Evolutionary conservation across 2,797 vertebrate genomes (phyloP).

Genomic region (Delichon dasypus): DNA sequence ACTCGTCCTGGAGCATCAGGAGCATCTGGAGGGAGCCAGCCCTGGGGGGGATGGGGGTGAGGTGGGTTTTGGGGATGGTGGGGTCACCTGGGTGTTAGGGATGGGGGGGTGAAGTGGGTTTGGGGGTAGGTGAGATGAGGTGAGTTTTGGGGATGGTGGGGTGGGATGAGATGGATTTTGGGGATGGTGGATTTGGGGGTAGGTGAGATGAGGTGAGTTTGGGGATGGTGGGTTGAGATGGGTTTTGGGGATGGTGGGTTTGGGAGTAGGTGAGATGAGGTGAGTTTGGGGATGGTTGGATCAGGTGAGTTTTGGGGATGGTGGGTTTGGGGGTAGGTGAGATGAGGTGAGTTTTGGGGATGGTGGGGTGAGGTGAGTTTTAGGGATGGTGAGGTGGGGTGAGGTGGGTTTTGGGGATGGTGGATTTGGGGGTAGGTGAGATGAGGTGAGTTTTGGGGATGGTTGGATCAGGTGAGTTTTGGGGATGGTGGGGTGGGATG

Average conservation of each 20-base stretch:
- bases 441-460: too few relatives aligned
- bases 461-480: too few relatives aligned
- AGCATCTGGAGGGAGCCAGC: accelerated
- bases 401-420: too few relatives aligned
- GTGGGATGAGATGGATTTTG: background rate
- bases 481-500: too few relatives aligned
- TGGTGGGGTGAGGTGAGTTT: background rate
- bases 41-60: background rate
- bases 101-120: too few relatives aligned
- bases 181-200: background rate
- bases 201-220: too few relatives aligned
- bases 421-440: too few relatives aligned
- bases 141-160: too few relatives aligned
- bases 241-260: too few relatives aligned
- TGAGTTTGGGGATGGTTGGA: too few relatives aligned
- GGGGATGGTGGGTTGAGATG: background rate
- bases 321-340: background rate
- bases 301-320: background rate
- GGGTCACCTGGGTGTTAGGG: background rate
- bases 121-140: background rate
- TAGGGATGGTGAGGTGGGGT: too few relatives aligned
- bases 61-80: background rate
- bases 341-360: background rate
- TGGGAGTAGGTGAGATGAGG: too few relatives aligned
- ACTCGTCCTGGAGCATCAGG: accelerated